Base-by-base conservation (phyloP, 2,797 vertebrate genomes). In the Bovichtus diacanthus region DNA sequence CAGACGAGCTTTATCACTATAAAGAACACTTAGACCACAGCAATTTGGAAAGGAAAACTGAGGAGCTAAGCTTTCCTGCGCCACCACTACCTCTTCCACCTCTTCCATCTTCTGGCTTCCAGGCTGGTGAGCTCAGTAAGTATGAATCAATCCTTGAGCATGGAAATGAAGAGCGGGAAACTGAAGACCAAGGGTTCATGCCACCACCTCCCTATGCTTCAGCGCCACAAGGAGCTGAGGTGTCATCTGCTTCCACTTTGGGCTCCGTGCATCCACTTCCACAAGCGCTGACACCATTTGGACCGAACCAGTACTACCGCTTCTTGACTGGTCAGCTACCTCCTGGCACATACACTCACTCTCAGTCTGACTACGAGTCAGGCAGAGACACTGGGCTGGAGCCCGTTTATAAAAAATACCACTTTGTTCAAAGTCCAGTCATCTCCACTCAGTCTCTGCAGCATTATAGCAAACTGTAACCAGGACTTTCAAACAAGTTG, bases 241-340 rank as follows among this genome's bases (percentile, higher is more conserved):
- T 6, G 19, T 5, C 50, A 0, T 10, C 29, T 34, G 1, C 38
- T 1, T 29, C 50, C 0, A 1, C 2, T 0, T 10, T 9, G 34
- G 18, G 11, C 12, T 0, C 9, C 3, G 0, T 9, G 5, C 54
- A 31, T 0, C 43, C 51, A 13, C 27, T 1, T 15, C 9, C 13
- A 2, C 15, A 25, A 19, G 5, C 13, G 1, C 6, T 8, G 4
- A 21, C 2, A 3, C 51, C 23, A 25, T 1, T 19, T 13, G 11
- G 29, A 8, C 0, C 2, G 2, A 41, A 41, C 31, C 8, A 13
- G 0, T 70, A 47, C 29, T 56, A 63, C 31, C 53, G 44, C 18
- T 85, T 87, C 23, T 23, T 87, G 46, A 74, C 51, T n/a, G 61
- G 71, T 34, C 82, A 64, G 1, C 41, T 84, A 66, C 80, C 80